Conservation (phyloP, 2,113 vertebrate genomes). For the Eclectus roratus region DNA sequence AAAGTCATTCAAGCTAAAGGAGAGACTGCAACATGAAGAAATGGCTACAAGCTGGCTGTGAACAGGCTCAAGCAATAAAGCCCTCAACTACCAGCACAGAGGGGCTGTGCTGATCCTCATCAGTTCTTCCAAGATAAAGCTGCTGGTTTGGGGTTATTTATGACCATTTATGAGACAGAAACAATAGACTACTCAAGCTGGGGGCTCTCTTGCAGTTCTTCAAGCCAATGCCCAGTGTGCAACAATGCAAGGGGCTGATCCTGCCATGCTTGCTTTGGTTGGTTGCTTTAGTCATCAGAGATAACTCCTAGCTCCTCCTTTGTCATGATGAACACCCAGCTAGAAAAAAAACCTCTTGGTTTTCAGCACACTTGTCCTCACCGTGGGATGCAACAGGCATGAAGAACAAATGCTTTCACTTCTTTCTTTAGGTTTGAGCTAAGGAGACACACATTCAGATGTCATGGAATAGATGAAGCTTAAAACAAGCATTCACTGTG, state of each 20-base stretch:
- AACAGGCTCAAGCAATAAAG: neutral
- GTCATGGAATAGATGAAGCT: neutral
- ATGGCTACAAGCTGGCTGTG: neutral
- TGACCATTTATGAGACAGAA: neutral
- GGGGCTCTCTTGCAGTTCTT: neutral
- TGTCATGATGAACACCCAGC: neutral
- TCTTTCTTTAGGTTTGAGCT: neutral
- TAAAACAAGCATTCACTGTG: neutral
- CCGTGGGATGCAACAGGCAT: neutral
- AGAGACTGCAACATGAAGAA: neutral
- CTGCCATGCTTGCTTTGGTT: neutral
- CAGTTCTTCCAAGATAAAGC: neutral
- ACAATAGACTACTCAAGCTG: too few relatives aligned
- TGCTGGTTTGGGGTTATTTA: neutral
- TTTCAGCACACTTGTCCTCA: neutral
- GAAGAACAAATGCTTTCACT: neutral
- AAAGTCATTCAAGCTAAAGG: neutral
- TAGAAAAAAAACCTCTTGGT: neutral
- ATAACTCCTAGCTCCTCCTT: neutral
- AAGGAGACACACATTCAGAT: neutral
- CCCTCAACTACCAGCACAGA: neutral
- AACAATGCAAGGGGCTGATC: neutral
- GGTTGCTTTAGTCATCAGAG: neutral
- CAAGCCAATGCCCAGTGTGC: neutral
- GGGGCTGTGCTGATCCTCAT: neutral